Evolutionary conservation across 2,888 invertebrate species (phyloP).

Genomic region (Cantharis rustica): DNA sequence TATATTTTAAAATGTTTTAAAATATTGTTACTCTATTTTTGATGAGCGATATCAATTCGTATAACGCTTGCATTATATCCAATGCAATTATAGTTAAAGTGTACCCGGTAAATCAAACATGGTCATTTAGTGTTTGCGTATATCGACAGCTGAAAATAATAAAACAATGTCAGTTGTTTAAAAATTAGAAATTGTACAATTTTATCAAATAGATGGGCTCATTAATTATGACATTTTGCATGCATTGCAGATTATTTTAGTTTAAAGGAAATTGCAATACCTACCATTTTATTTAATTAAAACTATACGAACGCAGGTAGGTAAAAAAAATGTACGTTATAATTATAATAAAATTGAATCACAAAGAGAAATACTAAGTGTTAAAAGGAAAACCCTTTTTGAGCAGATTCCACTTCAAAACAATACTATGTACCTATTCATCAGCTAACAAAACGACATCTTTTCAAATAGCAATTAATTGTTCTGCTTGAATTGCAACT

Average conservation of each 20-base stretch:
- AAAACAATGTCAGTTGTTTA: slow-evolving; percentile 11
- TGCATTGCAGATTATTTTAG: slow-evolving; percentile 1
- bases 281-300: slow-evolving; percentile 4
- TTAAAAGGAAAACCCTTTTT: slow-evolving; percentile 20
- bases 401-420: slow-evolving; percentile 22
- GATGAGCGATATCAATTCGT: not conserved
- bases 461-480: slow-evolving; percentile 22
- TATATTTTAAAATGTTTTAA: not conserved
- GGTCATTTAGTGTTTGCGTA: slow-evolving; percentile 11
- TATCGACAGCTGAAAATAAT: slow-evolving; percentile 15
- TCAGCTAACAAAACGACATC: slow-evolving; percentile 22
- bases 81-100: slow-evolving; percentile 6
- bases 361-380: slow-evolving; percentile 13
- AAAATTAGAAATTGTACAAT: not conserved
- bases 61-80: slow-evolving; percentile 1
- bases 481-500: slow-evolving; percentile 21
- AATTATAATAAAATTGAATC: slow-evolving; percentile 19
- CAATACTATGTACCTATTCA: slow-evolving; percentile 22
- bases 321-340: not conserved
- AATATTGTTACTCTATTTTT: not conserved
- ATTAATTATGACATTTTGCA: not conserved
- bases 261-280: slow-evolving; percentile 7
- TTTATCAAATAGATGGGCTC: not conserved
- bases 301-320: not conserved
- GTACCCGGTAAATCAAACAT: slow-evolving; percentile 8